Percentiles rank a stretch among this genome's conserved stretches.
Conservation (phyloP, 2,888 invertebrate species). For the Pristionchus mayeri region DNA sequence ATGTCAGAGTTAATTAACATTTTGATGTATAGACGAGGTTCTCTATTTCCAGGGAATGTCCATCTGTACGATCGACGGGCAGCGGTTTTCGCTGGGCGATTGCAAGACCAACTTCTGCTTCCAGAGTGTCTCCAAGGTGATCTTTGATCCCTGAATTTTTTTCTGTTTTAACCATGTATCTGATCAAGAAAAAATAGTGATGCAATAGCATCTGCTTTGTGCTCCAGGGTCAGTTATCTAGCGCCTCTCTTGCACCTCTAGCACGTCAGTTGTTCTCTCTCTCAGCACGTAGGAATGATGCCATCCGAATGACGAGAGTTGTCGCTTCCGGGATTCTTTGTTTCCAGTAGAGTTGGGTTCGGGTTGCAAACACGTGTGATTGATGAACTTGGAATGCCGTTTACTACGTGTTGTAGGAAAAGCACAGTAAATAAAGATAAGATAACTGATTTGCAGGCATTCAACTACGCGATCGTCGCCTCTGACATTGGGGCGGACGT, state of each 20-base stretch:
- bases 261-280: background rate
- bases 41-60: constrained; percentile 88
- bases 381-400: no score
- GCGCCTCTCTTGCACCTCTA: no score
- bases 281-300: background rate
- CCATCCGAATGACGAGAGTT: background rate
- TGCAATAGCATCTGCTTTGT: background rate
- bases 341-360: background rate
- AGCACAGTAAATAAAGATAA: no score
- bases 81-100: constrained; percentile 82
- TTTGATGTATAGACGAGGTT: no score
- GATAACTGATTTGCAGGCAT: constrained; percentile 55
- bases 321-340: background rate
- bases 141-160: constrained; percentile 76
- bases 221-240: background rate
- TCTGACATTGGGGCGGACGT: constrained; percentile 68
- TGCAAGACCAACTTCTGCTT: constrained; percentile 91
- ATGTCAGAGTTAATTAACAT: no score
- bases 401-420: no score
- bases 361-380: no score
- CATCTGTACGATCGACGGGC: constrained; percentile 85
- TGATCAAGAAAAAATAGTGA: no score
- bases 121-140: constrained; percentile 88
- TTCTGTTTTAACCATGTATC: background rate
- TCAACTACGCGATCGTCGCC: constrained; percentile 70